Base-by-base conservation (phyloP, 2,888 invertebrate species). In the Salticus scenicus region DNA sequence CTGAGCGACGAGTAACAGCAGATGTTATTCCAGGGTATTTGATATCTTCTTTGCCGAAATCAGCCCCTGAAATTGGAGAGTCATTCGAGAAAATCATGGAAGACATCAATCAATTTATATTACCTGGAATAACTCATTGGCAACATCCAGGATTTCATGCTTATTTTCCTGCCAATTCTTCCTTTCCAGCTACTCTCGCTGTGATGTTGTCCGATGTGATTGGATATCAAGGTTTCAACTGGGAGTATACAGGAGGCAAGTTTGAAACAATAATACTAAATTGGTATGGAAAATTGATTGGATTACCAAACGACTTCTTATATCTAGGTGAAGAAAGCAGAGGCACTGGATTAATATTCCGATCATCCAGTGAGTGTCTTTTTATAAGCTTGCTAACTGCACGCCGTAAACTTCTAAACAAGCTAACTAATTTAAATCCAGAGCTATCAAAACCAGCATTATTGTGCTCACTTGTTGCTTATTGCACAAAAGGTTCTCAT, bases 151-250 rank as follows among this genome's bases (percentile, higher is more conserved):
- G 96, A 84, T 99, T 99, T 92, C 98, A 99, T 91, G 99, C 99
- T 0, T 99, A 99, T 91, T 99, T 99, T 91, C 99, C 99, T 7
- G 95, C 98, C n/a, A 99, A 98, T 24, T 98, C 98, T 92, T 97
- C 96, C 0, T 99, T 94, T 91, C 98, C 99, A 0, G 98, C 98
- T 7, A 98, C 99, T 88, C 93, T 99, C 70, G 99, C 97, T 1
- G 99, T 99, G 90, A 98, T 99, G 97, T 92, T 99, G 82, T 95
- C 97, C 5, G 97, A 97, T 91, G 97, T 97, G 28, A 96, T 99
- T 85, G 98, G 98, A 67, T 97, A 97, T 91, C 96, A 98, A 89
- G 99, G 99, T 90, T 83, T 64, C 28, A 37, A 30, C 8, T 89
- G 97, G 97, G 98, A 98, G 88, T 99, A 99, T 0, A 98, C 97